Base-by-base conservation (phyloP, 2,113 vertebrate genomes). In the Choloepus hoffmanni region DNA sequence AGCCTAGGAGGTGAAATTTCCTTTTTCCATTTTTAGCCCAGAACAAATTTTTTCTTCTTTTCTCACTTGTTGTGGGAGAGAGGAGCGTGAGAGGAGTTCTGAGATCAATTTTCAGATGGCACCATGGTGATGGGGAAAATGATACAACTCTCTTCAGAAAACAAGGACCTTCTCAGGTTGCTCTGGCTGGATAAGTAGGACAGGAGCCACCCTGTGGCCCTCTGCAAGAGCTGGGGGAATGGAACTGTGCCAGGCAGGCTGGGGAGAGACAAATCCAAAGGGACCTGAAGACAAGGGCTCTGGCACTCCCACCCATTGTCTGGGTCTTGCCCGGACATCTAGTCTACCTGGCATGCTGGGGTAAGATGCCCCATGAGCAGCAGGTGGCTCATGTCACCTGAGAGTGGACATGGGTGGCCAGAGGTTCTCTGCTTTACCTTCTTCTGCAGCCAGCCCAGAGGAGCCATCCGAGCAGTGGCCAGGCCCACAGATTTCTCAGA, bases 291-390 rank as follows among this genome's bases (percentile, higher is more conserved):
- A 26, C 26, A 13, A 24, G 18, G 16, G n/a, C 50, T 90, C 2
- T 9, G 15, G 19, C 28, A 6, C 0, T 8, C 12, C 11, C 18
- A 48, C 19, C 62, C 21, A 10, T 3, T 11, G 7, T 11, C 24
- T 50, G 48, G 48, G 19, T 18, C 28, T 28, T 67, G 2, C 33
- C 2, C 10, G 30, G 62, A 45, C 45, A 16, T 73, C 53, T 40
- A 3, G 43, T 55, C n/a, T 15, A 67, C 58, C 45, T 36, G 36
- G 43, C 14, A 21, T 19, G 15, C 19, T 12, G 7, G 48, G 14
- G 84, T 67, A 28, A 81, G 73, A 73, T 63, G 33, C 24, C 45
- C n/a, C 68, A n/a, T 73, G 43, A 79, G 40, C 3, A 7, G 12
- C 4, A 7, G 72, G 36, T 36, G 63, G 21, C 16, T 73, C 16